Evolutionary conservation across 2,888 invertebrate species (phyloP).

Genomic region (Trachelus troglodyta): DNA sequence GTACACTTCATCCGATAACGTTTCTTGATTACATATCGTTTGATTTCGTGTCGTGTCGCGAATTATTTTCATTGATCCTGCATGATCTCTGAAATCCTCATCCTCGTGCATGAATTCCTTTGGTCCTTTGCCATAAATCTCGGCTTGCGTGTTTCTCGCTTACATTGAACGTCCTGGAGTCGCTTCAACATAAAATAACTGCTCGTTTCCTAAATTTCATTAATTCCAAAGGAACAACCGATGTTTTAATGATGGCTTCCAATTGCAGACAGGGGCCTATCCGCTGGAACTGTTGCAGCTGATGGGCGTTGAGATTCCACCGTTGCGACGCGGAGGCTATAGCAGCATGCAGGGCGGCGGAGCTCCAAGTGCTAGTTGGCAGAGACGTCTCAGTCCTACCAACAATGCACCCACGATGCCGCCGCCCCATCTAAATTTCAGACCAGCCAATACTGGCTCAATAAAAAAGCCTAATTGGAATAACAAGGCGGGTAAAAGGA

Average conservation of each 20-base stretch:
- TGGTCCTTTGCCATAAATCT: background rate
- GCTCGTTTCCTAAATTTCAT: background rate
- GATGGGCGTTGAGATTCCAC: slow-evolving; percentile 53
- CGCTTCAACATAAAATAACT: background rate
- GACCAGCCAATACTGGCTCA: slow-evolving; percentile 41
- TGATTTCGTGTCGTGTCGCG: background rate
- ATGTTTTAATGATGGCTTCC: background rate
- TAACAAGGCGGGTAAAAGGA: slow-evolving; percentile 29
- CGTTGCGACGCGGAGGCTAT: slow-evolving; percentile 47
- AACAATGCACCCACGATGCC: slow-evolving; percentile 39
- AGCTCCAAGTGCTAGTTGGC: slow-evolving; percentile 44
- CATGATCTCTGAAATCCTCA: background rate
- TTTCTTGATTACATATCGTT: background rate
- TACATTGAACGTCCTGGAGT: no score
- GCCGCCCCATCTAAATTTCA: slow-evolving; percentile 42
- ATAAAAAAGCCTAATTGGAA: slow-evolving; percentile 53
- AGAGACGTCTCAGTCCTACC: slow-evolving; percentile 43
- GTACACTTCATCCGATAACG: background rate
- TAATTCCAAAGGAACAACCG: background rate
- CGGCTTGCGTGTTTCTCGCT: background rate
- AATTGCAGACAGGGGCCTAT: slow-evolving; percentile 50
- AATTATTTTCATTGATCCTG: background rate
- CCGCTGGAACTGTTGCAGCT: slow-evolving; percentile 54
- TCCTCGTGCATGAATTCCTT: background rate
- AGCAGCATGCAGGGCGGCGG: slow-evolving; percentile 42